Base-by-base conservation (phyloP, 1,140 invertebrate species). In the Macrobrachium rosenbergii region DNA sequence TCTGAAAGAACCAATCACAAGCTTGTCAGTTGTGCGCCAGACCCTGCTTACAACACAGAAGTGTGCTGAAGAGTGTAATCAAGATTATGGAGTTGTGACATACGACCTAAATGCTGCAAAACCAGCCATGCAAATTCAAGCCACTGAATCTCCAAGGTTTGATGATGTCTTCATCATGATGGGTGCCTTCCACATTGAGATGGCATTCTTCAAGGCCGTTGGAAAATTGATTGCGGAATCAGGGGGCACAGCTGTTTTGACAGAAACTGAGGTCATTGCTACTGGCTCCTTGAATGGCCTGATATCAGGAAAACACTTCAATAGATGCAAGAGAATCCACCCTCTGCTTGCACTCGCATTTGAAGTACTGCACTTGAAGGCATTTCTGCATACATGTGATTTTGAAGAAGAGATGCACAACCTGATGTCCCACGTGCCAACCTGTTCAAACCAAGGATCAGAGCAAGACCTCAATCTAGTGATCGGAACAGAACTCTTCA, bases 41-140 rank as follows among this genome's bases (percentile, higher is more conserved):
- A 76, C 73, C 73, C 21, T 76, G 73, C 73, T 19, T 19, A 76
- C 73, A 37, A 43, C 73, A 28, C 73, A 14, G 43, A 76, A 76
- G 23, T 76, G 73, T 76, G 73, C 73, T 37, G 73, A 79, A 59
- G 77, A 79, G 62, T 79, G 77, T 79, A n/a, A n/a, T n/a, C n/a
- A n/a, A n/a, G n/a, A n/a, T n/a, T n/a, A n/a, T n/a, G n/a, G n/a
- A n/a, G n/a, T 79, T 5, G 77, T 79, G 5, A 79, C 77, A 79
- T 59, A 79, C 23, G 77, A 79, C 28, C 77, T 79, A 5, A 17
- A 79, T 79, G 77, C 58, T 58, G 77, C 77, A 52, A 59, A 79
- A 28, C 43, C 77, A n/a, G 77, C 75, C 19, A 12, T 17, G 16
- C 16, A 73, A 73, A 73, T 73, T 28, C 73, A 76, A 45, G 73